phyloP scores from a whole-genome alignment of 2,888 invertebrate species.

The Ophonus ardosiacus region DNA sequence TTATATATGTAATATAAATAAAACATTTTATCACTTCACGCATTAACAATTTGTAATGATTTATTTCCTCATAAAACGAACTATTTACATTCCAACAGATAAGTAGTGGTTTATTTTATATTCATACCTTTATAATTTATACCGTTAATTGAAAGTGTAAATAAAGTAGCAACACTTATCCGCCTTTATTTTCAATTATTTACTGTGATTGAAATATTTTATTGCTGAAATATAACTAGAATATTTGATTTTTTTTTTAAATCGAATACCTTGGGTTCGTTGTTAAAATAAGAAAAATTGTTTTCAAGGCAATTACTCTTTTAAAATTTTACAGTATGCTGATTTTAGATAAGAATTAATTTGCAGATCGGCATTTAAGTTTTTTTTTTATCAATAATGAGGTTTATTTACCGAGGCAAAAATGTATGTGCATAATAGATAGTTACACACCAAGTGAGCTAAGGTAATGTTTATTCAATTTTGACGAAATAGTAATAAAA shows the following conservation, averaged over 20 bases:
- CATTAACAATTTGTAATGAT: neutral
- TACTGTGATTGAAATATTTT: neutral
- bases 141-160: neutral
- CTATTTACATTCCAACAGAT: neutral
- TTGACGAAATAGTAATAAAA: too few relatives aligned
- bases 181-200: neutral
- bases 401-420: too few relatives aligned
- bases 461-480: too few relatives aligned
- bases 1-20: neutral
- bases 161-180: neutral
- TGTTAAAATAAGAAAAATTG: too few relatives aligned
- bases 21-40: neutral
- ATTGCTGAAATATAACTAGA: neutral
- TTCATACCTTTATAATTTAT: neutral
- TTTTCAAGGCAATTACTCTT: too few relatives aligned
- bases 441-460: too few relatives aligned
- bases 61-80: neutral
- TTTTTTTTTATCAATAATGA: too few relatives aligned
- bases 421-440: too few relatives aligned
- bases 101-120: neutral
- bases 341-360: too few relatives aligned
- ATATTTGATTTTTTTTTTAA: neutral
- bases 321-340: too few relatives aligned
- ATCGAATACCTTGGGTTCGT: too few relatives aligned
- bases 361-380: too few relatives aligned